phyloP scores from a whole-genome alignment of 2,113 vertebrate genomes.

The Lanius ludovicianus region DNA sequence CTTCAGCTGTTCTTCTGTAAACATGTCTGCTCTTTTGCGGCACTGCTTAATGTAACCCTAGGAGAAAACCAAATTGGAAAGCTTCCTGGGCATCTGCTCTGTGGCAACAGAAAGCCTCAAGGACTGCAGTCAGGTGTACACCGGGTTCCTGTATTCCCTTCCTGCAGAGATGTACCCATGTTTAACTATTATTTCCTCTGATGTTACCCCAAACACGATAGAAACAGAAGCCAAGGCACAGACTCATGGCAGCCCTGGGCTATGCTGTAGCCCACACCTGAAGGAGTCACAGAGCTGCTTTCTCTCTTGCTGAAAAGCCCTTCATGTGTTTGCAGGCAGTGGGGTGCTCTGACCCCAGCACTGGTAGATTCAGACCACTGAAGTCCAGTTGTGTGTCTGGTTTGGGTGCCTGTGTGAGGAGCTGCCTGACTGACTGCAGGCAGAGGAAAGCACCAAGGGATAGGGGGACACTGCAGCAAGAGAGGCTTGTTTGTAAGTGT shows the following conservation, averaged over 20 bases:
- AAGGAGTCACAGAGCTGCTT: neutral
- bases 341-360: neutral
- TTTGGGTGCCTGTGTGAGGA: neutral
- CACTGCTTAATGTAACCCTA: slow-evolving; percentile 97
- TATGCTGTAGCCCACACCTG: neutral
- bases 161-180: neutral
- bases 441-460: neutral
- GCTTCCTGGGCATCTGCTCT: neutral
- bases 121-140: neutral
- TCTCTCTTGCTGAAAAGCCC: neutral
- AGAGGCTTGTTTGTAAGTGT: neutral
- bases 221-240: neutral
- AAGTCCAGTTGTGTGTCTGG: neutral
- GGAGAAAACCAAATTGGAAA: neutral
- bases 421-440: neutral
- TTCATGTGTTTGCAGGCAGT: neutral
- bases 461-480: neutral
- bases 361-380: neutral
- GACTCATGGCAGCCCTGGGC: neutral
- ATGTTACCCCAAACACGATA: neutral
- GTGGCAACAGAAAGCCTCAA: neutral
- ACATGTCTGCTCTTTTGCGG: slow-evolving; percentile 92
- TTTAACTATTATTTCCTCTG: neutral
- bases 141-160: neutral
- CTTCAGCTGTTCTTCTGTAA: slow-evolving; percentile 89